Percentiles rank a stretch among this genome's conserved stretches.
These are phyloP conservation scores for Nerophis ophidion DNA, from an alignment of 2,113 vertebrate species.

Conservation along the genomic window DNA sequence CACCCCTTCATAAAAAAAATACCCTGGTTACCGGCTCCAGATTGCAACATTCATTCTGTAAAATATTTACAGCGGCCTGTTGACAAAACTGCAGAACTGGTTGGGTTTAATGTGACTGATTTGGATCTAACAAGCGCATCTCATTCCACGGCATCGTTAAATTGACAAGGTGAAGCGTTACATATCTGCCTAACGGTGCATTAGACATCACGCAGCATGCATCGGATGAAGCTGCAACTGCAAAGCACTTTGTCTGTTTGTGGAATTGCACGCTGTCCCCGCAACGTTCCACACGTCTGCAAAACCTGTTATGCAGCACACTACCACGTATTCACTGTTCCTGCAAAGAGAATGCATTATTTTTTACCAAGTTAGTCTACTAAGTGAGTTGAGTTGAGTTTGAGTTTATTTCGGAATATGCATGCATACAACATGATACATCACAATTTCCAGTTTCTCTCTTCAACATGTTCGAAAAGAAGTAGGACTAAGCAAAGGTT, in stretches of 20 bases:
- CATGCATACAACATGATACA: too few species aligned
- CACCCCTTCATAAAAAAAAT: constrained; percentile 5
- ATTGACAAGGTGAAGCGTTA: constrained; percentile 2
- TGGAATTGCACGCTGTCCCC: not conserved
- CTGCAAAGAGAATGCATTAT: too few species aligned
- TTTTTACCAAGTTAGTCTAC: too few species aligned
- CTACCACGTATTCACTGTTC: not conserved
- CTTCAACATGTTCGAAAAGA: too few species aligned
- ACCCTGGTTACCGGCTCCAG: not conserved
- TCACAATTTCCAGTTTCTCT: too few species aligned
- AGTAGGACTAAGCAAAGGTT: too few species aligned
- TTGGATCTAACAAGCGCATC: not conserved
- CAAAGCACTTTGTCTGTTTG: too few species aligned
- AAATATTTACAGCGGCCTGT: not conserved
- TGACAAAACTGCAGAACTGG: not conserved
- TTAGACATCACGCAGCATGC: not conserved
- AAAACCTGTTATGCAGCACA: too few species aligned
- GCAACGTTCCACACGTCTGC: too few species aligned
- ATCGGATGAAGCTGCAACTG: not conserved
- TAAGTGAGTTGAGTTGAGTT: too few species aligned
- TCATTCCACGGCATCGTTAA: not conserved
- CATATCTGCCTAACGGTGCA: not conserved
- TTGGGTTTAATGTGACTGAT: not conserved
- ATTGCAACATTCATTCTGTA: not conserved
- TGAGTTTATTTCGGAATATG: too few species aligned